phyloP scores from a whole-genome alignment of 2,113 vertebrate species.

The Python bivittatus region DNA sequence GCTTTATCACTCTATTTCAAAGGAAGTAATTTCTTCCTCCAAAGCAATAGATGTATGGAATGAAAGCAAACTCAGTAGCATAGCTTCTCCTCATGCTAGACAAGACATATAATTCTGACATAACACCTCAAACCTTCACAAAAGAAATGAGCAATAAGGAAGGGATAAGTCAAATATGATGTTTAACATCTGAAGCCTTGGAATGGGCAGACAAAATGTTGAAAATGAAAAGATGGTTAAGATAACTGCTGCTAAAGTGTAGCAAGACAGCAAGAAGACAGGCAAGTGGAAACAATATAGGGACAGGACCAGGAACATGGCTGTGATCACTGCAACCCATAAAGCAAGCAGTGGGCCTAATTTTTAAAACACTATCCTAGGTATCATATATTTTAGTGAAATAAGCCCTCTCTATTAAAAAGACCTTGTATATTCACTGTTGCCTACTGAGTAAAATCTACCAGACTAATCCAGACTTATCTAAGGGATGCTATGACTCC shows the following conservation, averaged over 20 bases:
- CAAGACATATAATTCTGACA: no score
- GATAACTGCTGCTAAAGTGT: neutral
- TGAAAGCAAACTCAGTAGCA: no score
- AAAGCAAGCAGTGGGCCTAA: neutral
- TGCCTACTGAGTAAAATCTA: neutral
- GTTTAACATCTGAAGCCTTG: neutral
- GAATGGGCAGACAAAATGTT: neutral
- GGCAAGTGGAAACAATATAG: neutral
- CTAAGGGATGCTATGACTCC: neutral
- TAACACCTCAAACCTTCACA: neutral
- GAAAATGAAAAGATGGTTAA: neutral
- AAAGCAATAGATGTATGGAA: no score
- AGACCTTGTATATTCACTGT: neutral
- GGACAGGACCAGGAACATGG: neutral
- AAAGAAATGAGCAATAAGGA: neutral
- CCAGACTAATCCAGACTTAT: neutral
- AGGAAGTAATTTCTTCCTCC: no score
- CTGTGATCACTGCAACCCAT: neutral
- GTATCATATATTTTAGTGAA: neutral
- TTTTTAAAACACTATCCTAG: neutral
- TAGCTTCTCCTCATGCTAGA: no score
- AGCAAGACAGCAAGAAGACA: neutral
- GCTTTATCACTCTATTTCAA: no score
- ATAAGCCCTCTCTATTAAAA: no score
- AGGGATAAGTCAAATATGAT: neutral